These are phyloP conservation scores for Deroptyus accipitrinus DNA, from an alignment of 2,113 vertebrate genomes.

Conservation along the genomic window DNA sequence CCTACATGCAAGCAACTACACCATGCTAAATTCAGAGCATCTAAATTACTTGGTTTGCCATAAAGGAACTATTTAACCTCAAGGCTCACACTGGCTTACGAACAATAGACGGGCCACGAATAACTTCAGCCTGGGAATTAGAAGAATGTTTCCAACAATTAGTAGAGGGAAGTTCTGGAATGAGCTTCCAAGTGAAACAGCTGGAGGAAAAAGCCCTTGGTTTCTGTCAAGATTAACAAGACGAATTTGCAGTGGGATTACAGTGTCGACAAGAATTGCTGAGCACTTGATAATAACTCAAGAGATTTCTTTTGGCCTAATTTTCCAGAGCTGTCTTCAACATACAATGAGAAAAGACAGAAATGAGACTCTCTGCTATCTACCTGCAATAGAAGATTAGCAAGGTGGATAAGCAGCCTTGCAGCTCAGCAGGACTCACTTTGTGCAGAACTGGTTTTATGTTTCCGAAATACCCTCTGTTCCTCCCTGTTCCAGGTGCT, in stretches of 20 bases:
- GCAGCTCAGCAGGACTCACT: background rate
- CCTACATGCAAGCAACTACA: background rate
- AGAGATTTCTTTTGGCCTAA: background rate
- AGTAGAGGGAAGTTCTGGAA: slow-evolving; percentile 1
- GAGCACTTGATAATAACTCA: background rate
- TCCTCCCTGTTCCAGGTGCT: background rate
- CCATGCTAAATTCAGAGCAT: background rate
- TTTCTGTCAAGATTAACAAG: background rate
- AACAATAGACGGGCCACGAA: slow-evolving; percentile 7
- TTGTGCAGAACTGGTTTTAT: background rate
- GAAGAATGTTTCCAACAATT: slow-evolving; percentile 26
- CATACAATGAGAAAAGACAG: background rate
- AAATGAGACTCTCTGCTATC: background rate
- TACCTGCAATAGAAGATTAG: background rate
- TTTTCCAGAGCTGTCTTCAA: background rate
- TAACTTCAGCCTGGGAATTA: slow-evolving; percentile 38
- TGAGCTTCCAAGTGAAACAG: slow-evolving; percentile 8
- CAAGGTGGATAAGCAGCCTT: background rate
- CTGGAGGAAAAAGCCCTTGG: background rate
- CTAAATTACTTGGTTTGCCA: background rate
- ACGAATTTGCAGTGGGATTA: background rate
- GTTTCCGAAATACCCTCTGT: background rate
- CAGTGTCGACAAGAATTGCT: background rate
- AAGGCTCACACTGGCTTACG: background rate
- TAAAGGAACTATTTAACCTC: slow-evolving; percentile 1